Evolutionary conservation across 2,888 invertebrate genomes (phyloP), one percentile per base, ranked within the genome.

Genomic region (Hirtodrosophila histrioides): DNA sequence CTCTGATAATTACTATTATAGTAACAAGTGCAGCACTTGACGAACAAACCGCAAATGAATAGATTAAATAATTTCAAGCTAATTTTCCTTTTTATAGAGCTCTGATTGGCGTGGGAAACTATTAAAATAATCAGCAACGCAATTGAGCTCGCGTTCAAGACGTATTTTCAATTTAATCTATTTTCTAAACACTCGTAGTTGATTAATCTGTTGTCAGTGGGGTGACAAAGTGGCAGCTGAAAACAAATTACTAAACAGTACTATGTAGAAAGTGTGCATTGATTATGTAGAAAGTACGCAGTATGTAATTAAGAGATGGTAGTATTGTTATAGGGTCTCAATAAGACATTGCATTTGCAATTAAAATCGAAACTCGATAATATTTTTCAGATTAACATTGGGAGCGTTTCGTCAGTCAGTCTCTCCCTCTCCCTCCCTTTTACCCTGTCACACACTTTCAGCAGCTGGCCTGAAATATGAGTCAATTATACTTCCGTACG

Each of bases 401-500:
- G 9, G 10, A 1, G 10, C 33, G 11, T 31, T 37, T 17, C n/a
- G 12, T 35, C 29, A 44, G 33, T 44, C 5, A 24, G 3, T 37
- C 11, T 11, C n/a, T n/a, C 3, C 27, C 11, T 11, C n/a, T n/a
- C 3, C 27, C n/a, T 12, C 8, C 3, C 4, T 11, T 8, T 17
- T 17, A 17, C 17, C 8, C 12, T 17, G 39, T 37, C 31, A 51
- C 41, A 31, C 27, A 3, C 24, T 29, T 36, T 39, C 51, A 36
- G 37, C 65, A 71, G 57, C 67, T 64, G 57, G 41, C 11, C 66
- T 86, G 85, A 84, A 84, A 84, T 86, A 84, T 84, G 86, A 84
- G 85, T 77, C 84, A 84, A 86, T 84, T 84, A 84, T 86, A 81
- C 68, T 86, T 81, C 73, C 75, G 84, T 79, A 82, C 78, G 83